Percentiles rank a stretch among this genome's conserved stretches.
Conservation (phyloP, 2,888 invertebrate species). For the Ceraclea dissimilis region DNA sequence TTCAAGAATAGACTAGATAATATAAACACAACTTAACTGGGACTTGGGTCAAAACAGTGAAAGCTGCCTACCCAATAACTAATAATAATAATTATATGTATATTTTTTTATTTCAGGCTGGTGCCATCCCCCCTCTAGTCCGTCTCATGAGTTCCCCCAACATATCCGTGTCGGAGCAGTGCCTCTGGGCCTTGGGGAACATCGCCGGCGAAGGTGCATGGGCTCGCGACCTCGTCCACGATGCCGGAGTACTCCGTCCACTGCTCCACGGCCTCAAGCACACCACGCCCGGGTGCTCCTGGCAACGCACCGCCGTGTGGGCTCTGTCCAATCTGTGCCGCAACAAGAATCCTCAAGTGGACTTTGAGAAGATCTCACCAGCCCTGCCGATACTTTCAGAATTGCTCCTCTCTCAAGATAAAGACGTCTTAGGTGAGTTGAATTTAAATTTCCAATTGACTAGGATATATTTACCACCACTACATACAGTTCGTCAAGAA, state of each 20-base stretch:
- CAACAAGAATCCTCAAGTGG: slow-evolving; percentile 87
- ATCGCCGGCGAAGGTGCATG: slow-evolving; percentile 85
- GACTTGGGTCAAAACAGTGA: too few relatives aligned
- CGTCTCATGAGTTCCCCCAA: slow-evolving; percentile 59
- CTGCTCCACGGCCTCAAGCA: slow-evolving; percentile 55
- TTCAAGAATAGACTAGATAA: too few relatives aligned
- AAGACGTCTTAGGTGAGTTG: slow-evolving; percentile 62
- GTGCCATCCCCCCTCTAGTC: slow-evolving; percentile 81
- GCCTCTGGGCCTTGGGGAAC: slow-evolving; percentile 98
- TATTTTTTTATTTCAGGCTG: slow-evolving; percentile 41
- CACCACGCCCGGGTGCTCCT: slow-evolving; percentile 32
- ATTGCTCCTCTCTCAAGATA: slow-evolving; percentile 63
- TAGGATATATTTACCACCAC: too few relatives aligned
- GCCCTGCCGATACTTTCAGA: slow-evolving; percentile 70
- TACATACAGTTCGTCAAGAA: too few relatives aligned
- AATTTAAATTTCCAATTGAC: too few relatives aligned
- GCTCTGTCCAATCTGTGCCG: slow-evolving; percentile 89
- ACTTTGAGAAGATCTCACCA: slow-evolving; percentile 65
- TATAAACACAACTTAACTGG: too few relatives aligned
- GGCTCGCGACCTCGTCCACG: slow-evolving; percentile 75
- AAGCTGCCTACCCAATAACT: too few relatives aligned
- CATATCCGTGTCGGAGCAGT: slow-evolving; percentile 75
- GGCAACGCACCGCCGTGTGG: slow-evolving; percentile 85
- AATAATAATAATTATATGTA: too few relatives aligned
- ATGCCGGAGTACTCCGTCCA: slow-evolving; percentile 61